Conservation (phyloP, 2,888 invertebrate genomes). For the Lacanobia oleracea region DNA sequence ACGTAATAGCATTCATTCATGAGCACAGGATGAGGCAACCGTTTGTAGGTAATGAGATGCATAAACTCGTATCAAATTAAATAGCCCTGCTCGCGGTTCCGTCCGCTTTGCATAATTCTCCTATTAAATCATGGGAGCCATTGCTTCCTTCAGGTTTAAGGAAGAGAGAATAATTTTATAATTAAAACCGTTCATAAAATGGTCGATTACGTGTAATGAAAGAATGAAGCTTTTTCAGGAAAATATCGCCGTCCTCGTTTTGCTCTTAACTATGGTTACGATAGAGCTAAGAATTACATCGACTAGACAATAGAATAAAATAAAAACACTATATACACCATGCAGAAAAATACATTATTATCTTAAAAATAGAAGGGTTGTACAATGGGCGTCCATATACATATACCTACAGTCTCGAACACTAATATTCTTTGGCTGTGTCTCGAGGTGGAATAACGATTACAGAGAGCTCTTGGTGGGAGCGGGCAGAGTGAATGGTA, state of each 20-base stretch:
- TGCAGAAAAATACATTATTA: too few species aligned
- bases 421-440: too few species aligned
- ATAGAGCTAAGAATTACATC: not conserved
- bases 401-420: too few species aligned
- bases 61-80: conserved; percentile 61
- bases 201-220: conserved; percentile 18
- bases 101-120: conserved; percentile 56
- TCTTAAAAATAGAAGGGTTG: too few species aligned
- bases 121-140: conserved; percentile 55
- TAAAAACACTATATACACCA: too few species aligned
- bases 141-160: conserved; percentile 57
- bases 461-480: too few species aligned
- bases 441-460: too few species aligned
- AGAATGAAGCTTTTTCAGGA: conserved; percentile 1
- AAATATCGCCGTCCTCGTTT: not conserved
- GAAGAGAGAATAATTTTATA: conserved; percentile 39
- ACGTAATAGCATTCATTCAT: conserved; percentile 49
- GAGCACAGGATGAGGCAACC: conserved; percentile 50
- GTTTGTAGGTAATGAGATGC: conserved; percentile 58
- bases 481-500: too few species aligned
- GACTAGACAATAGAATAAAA: not conserved
- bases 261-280: not conserved
- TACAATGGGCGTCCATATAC: too few species aligned
- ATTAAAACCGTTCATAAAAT: conserved; percentile 36
- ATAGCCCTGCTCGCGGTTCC: conserved; percentile 57